Percentiles rank a stretch among this genome's conserved stretches.
These are phyloP conservation scores for Lerema accius DNA, from an alignment of 1,140 invertebrate species.

Conservation along the genomic window DNA sequence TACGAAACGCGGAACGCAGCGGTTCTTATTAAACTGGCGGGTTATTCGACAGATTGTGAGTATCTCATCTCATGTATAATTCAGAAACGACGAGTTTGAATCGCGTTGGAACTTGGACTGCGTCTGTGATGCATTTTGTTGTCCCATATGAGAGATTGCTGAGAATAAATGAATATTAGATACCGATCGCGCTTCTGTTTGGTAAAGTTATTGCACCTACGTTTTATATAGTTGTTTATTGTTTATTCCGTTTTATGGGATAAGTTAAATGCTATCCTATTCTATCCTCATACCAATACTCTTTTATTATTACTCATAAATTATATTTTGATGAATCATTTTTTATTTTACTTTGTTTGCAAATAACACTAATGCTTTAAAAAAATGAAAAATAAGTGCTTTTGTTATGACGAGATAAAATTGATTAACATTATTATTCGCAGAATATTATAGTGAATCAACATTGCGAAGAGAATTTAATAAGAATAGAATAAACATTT, in stretches of 20 bases:
- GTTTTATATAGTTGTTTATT: background rate
- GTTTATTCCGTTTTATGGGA: background rate
- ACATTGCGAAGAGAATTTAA: too few relatives aligned
- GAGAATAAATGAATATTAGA: slow-evolving; percentile 24
- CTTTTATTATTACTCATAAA: too few relatives aligned
- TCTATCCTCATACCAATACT: too few relatives aligned
- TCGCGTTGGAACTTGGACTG: slow-evolving; percentile 43
- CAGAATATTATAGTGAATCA: too few relatives aligned
- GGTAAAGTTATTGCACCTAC: background rate
- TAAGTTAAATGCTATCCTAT: too few relatives aligned
- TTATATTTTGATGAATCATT: too few relatives aligned
- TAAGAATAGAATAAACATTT: too few relatives aligned
- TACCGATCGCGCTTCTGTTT: slow-evolving; percentile 13
- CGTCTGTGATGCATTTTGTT: slow-evolving; percentile 57
- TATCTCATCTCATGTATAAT: slow-evolving; percentile 63
- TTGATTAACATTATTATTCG: too few relatives aligned
- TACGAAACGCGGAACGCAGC: background rate
- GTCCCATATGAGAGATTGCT: slow-evolving; percentile 56
- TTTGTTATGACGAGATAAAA: too few relatives aligned
- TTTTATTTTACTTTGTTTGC: too few relatives aligned
- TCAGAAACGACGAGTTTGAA: slow-evolving; percentile 54
- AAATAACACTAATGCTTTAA: too few relatives aligned
- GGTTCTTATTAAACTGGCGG: slow-evolving; percentile 38
- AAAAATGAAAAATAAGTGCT: too few relatives aligned
- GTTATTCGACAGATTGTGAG: slow-evolving; percentile 53